phyloP scores from a whole-genome alignment of 2,113 vertebrate species.

The Sakesphorus luctuosus region DNA sequence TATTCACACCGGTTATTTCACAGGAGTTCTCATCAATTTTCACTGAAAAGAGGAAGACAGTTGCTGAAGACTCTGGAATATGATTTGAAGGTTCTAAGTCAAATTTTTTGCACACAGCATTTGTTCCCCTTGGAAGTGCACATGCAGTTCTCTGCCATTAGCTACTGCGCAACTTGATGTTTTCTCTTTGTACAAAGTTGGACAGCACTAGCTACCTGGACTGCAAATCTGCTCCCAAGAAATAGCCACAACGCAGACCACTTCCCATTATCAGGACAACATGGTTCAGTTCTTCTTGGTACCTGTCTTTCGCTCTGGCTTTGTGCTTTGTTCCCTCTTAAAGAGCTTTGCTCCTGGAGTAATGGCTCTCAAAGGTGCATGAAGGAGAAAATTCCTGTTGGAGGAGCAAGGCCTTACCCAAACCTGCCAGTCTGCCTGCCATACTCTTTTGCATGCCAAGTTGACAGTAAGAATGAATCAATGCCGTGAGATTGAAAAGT shows the following conservation, averaged over 20 bases:
- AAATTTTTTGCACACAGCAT: not conserved
- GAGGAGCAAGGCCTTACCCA: not conserved
- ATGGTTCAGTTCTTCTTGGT: not conserved
- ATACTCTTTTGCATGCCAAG: not conserved
- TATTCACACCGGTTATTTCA: not conserved
- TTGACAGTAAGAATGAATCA: slow-evolving; percentile 24
- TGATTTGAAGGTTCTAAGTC: fast-evolving
- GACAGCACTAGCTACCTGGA: not conserved
- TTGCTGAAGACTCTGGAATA: not conserved
- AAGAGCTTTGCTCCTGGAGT: not conserved
- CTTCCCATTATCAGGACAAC: not conserved
- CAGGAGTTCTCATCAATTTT: not conserved
- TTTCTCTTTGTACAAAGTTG: not conserved
- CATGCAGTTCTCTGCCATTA: not conserved
- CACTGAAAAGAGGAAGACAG: not conserved
- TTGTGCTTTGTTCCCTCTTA: not conserved
- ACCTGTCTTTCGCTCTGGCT: not conserved
- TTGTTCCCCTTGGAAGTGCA: not conserved
- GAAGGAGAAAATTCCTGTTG: not conserved
- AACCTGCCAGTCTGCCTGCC: not conserved
- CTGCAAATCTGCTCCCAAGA: not conserved
- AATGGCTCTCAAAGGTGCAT: not conserved
- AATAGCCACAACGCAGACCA: not conserved
- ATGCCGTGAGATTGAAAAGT: slow-evolving; percentile 2
- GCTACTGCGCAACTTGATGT: not conserved